A percentile compares a stretch with the other conserved stretches of the same genome.
Evolutionary conservation across 2,888 invertebrate genomes (phyloP).

Genomic region (Ormyrus nitidulus): DNA sequence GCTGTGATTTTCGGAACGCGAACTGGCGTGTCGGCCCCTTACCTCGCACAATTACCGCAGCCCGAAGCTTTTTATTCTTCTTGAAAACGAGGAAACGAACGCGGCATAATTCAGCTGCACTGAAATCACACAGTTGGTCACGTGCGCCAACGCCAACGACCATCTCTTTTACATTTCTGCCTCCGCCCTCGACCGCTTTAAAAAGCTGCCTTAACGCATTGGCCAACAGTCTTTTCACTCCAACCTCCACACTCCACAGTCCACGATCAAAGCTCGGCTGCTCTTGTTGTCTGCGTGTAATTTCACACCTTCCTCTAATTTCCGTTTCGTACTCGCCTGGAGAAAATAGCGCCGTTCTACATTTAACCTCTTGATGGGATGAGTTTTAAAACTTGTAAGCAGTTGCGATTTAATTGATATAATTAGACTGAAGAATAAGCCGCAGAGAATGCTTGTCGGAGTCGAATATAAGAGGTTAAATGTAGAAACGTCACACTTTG

Average conservation of each 20-base stretch:
- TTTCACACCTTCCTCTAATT: not conserved
- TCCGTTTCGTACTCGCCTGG: not conserved
- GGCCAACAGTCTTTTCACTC: too few species aligned
- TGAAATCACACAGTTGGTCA: slow-evolving; percentile 64
- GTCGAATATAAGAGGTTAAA: too few species aligned
- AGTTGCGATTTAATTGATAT: too few species aligned
- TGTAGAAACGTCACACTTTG: too few species aligned
- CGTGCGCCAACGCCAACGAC: slow-evolving; percentile 57
- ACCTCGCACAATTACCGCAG: slow-evolving; percentile 62
- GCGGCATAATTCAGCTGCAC: slow-evolving; percentile 65
- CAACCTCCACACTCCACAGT: too few species aligned
- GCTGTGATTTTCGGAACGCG: slow-evolving; percentile 66
- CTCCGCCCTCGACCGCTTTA: not conserved
- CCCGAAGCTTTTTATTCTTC: slow-evolving; percentile 51
- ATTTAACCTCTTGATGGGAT: too few species aligned
- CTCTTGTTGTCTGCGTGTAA: not conserved
- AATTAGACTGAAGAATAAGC: too few species aligned
- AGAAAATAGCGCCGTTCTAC: too few species aligned
- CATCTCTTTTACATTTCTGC: slow-evolving; percentile 4
- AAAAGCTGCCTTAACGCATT: slow-evolving; percentile 5
- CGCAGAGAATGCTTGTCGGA: too few species aligned
- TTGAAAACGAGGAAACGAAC: slow-evolving; percentile 66
- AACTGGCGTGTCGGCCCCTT: slow-evolving; percentile 64
- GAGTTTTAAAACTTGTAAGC: too few species aligned
- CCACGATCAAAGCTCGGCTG: too few species aligned